Evolutionary conservation across 2,888 invertebrate species (phyloP).

Genomic region (Euphydryas editha): DNA sequence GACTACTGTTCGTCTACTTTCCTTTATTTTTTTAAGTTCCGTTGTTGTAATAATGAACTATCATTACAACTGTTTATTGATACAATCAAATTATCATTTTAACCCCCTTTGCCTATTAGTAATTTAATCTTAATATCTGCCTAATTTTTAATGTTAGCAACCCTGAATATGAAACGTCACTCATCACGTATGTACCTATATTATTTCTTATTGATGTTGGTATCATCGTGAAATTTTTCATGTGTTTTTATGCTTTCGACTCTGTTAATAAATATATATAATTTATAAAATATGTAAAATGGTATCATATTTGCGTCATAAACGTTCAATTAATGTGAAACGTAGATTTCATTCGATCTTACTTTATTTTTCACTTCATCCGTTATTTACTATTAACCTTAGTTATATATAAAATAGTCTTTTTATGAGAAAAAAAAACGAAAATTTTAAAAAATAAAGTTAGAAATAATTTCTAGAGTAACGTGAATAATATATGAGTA

Average conservation of each 20-base stretch:
- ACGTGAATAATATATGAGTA: conserved; percentile 1
- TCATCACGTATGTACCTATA: background rate
- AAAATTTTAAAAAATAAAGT: background rate
- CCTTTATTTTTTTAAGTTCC: too few species aligned
- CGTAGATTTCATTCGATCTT: too few species aligned
- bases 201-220: background rate
- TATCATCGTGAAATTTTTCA: background rate
- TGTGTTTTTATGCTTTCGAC: background rate
- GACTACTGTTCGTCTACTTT: too few species aligned
- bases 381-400: too few species aligned
- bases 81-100: too few species aligned
- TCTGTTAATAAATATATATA: background rate
- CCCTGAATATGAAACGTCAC: background rate
- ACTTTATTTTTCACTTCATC: too few species aligned
- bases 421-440: too few species aligned
- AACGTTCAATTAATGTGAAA: background rate
- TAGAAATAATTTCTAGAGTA: background rate
- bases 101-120: too few species aligned
- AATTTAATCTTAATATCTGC: too few species aligned
- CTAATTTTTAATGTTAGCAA: background rate
- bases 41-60: too few species aligned
- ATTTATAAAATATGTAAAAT: background rate
- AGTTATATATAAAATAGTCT: too few species aligned
- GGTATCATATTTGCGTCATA: background rate
- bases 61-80: too few species aligned